A percentile compares a stretch with the other conserved stretches of the same genome.
These are phyloP conservation scores for Catostylus mosaicus DNA, from an alignment of 30 jellyfish, hydroid and myxozoan genomes.

Conservation along the genomic window DNA sequence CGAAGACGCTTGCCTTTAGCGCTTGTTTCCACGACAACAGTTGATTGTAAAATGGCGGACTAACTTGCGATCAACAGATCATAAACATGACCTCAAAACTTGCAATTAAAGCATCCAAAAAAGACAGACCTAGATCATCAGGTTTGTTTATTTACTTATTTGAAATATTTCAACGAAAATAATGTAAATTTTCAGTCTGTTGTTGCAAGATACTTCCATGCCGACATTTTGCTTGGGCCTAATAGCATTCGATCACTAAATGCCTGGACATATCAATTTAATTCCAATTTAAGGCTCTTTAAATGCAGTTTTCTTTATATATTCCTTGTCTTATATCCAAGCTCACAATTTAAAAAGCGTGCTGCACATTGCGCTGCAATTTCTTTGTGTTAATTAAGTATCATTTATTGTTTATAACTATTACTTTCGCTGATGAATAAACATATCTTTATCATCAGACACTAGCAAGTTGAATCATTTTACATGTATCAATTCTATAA, in stretches of 20 bases:
- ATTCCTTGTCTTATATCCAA: neutral
- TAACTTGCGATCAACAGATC: neutral
- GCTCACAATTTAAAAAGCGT: neutral
- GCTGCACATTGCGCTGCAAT: too few relatives aligned
- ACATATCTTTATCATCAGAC: neutral
- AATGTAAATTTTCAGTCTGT: neutral
- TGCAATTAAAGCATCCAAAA: slow-evolving; percentile 38
- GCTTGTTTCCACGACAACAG: neutral
- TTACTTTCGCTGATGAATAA: too few relatives aligned
- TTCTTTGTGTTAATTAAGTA: too few relatives aligned
- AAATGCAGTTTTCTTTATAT: neutral
- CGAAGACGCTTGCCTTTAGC: neutral
- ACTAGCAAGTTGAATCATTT: neutral
- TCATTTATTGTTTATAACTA: neutral
- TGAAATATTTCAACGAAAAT: neutral
- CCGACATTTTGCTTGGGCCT: neutral
- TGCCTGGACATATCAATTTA: neutral
- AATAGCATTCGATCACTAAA: neutral
- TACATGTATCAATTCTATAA: neutral
- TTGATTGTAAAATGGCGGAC: slow-evolving; percentile 1
- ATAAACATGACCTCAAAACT: slow-evolving; percentile 47
- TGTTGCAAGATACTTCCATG: neutral
- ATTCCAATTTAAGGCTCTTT: neutral
- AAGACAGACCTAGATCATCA: slow-evolving; percentile 60
- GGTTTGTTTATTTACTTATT: neutral